Percentiles rank a stretch among this genome's conserved stretches.
Conservation (phyloP, 2,113 vertebrate genomes). For the Chaetorhynchus papuensis region DNA sequence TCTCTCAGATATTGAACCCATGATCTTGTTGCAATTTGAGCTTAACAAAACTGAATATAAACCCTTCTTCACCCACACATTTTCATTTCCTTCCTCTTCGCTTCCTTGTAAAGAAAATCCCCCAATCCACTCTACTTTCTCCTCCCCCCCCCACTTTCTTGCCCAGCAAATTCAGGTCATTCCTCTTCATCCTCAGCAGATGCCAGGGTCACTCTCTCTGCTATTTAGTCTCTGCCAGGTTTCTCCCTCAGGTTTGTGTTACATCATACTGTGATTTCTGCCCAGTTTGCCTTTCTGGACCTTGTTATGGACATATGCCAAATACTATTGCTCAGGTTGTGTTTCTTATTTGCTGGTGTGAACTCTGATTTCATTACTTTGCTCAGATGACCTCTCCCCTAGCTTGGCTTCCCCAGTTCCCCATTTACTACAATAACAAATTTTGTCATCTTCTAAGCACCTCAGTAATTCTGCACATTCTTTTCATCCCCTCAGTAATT, state of each 20-base stretch:
- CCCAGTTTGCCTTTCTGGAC: not conserved
- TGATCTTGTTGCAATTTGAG: not conserved
- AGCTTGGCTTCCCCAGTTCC: not conserved
- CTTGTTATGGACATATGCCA: not conserved
- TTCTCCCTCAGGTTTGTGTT: not conserved
- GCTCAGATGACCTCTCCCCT: not conserved
- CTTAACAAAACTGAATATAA: not conserved
- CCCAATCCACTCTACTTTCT: not conserved
- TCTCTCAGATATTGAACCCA: not conserved
- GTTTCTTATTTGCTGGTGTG: not conserved
- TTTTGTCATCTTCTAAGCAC: not conserved
- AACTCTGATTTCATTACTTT: not conserved
- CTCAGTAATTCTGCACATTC: not conserved
- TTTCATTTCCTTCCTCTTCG: not conserved
- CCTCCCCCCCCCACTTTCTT: not conserved
- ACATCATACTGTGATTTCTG: not conserved
- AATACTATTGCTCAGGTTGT: not conserved
- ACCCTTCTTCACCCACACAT: not conserved
- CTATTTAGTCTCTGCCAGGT: not conserved
- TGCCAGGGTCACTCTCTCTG: not conserved
- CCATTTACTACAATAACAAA: not conserved
- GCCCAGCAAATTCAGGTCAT: not conserved
- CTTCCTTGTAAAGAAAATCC: not conserved
- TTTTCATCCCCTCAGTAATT: not conserved
- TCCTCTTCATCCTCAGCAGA: not conserved